phyloP scores from a whole-genome alignment of 2,888 invertebrate genomes.

The Meliscaeva auricollis region DNA sequence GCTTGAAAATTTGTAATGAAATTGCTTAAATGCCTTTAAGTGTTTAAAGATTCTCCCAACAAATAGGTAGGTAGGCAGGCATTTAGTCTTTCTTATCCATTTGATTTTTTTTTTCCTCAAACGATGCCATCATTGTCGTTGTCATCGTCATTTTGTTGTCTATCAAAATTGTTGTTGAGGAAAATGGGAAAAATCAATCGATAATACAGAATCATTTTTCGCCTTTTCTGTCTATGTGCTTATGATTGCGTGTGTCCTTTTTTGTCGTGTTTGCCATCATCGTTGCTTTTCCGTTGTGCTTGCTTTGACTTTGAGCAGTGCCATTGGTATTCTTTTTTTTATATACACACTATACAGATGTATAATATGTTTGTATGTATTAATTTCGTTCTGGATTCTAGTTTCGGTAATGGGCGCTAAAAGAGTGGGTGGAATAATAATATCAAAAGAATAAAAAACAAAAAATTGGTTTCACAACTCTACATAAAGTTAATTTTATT shows the following conservation, averaged over 20 bases:
- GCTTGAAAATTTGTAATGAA: conserved; percentile 50
- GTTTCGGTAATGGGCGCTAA: conserved; percentile 55
- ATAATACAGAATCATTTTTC: conserved; percentile 64
- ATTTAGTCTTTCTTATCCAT: not conserved
- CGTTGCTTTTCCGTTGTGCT: not conserved
- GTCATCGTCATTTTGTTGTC: not conserved
- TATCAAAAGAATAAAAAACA: conserved; percentile 24
- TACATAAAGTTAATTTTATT: conserved; percentile 45
- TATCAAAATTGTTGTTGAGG: not conserved
- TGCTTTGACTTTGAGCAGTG: conserved; percentile 22
- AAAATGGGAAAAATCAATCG: conserved; percentile 67
- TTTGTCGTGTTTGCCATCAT: conserved; percentile 34
- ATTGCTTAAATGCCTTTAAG: conserved; percentile 50
- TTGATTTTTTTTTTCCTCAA: not conserved
- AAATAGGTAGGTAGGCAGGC: too few species aligned
- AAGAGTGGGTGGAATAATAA: conserved; percentile 49
- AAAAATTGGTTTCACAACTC: conserved; percentile 37
- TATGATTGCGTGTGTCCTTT: conserved; percentile 73
- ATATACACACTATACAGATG: not conserved
- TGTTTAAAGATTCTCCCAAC: not conserved
- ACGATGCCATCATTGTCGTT: conserved; percentile 1
- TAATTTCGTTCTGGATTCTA: conserved; percentile 50
- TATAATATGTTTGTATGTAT: conserved; percentile 39
- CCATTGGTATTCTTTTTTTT: not conserved
- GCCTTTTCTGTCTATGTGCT: conserved; percentile 45